Evolutionary conservation across 2,888 invertebrate genomes (phyloP).

Genomic region (Leucoma salicis): DNA sequence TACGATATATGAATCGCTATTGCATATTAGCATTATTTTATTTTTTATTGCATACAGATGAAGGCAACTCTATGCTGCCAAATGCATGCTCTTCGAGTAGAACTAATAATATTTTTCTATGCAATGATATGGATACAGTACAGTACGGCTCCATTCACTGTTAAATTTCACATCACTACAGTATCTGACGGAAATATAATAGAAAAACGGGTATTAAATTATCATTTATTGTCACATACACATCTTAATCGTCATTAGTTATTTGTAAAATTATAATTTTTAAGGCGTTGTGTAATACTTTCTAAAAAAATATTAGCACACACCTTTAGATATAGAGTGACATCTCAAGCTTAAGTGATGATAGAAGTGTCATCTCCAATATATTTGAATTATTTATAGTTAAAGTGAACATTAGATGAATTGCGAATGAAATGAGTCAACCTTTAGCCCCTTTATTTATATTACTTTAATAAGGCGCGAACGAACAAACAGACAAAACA

Average conservation of each 20-base stretch:
- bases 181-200: not conserved
- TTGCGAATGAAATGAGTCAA: too few species aligned
- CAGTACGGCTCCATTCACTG: constrained; percentile 19
- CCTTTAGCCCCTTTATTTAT: too few species aligned
- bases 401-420: too few species aligned
- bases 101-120: constrained; percentile 37
- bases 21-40: constrained; percentile 22
- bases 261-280: not conserved
- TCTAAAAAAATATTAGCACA: too few species aligned
- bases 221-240: constrained; percentile 7
- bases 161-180: constrained; percentile 8
- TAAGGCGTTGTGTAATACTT: too few species aligned
- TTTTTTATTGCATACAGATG: constrained; percentile 55
- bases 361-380: too few species aligned
- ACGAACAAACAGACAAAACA: too few species aligned
- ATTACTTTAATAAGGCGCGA: too few species aligned
- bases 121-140: constrained; percentile 31
- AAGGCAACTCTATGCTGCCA: constrained; percentile 54
- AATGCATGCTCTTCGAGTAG: constrained; percentile 54
- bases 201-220: constrained; percentile 14
- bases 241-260: constrained; percentile 4
- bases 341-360: too few species aligned
- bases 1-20: too few species aligned
- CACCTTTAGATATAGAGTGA: too few species aligned
- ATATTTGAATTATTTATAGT: too few species aligned